These are phyloP conservation scores for Varecia variegata DNA, from an alignment of 2,797 vertebrate species.

Conservation along the genomic window DNA sequence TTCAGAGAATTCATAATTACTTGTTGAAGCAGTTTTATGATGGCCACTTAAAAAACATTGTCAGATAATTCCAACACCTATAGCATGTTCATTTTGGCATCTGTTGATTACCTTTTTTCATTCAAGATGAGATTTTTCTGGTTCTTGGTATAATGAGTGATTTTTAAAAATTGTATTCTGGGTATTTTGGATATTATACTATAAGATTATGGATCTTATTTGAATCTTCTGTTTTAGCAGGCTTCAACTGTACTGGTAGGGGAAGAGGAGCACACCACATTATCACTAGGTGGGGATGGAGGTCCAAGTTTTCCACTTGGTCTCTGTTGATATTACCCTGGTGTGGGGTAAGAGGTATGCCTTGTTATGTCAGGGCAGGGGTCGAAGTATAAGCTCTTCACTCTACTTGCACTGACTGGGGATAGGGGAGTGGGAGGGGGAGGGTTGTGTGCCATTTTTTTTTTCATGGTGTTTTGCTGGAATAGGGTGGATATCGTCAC, in stretches of 20 bases:
- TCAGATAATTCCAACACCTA: neutral
- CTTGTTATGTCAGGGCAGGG: neutral
- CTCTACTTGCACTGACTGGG: neutral
- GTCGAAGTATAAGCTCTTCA: neutral
- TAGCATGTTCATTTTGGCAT: neutral
- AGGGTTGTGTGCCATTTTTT: neutral
- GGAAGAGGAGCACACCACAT: neutral
- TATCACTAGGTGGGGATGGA: neutral
- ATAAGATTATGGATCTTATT: neutral
- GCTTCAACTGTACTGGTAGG: neutral
- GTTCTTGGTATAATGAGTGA: neutral
- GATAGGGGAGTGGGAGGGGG: neutral
- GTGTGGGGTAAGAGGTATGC: neutral
- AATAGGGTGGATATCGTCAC: neutral
- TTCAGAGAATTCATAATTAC: conserved; percentile 27
- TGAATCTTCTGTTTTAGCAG: neutral
- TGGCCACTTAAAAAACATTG: neutral
- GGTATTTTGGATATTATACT: neutral
- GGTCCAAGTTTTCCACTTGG: neutral
- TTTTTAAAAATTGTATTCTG: neutral
- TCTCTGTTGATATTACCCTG: neutral
- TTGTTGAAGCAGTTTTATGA: conserved; percentile 27
- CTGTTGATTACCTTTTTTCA: neutral
- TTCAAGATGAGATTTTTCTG: neutral
- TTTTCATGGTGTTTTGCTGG: neutral